phyloP scores from a whole-genome alignment of 1,140 invertebrate species.

The Drosophila melanica region DNA sequence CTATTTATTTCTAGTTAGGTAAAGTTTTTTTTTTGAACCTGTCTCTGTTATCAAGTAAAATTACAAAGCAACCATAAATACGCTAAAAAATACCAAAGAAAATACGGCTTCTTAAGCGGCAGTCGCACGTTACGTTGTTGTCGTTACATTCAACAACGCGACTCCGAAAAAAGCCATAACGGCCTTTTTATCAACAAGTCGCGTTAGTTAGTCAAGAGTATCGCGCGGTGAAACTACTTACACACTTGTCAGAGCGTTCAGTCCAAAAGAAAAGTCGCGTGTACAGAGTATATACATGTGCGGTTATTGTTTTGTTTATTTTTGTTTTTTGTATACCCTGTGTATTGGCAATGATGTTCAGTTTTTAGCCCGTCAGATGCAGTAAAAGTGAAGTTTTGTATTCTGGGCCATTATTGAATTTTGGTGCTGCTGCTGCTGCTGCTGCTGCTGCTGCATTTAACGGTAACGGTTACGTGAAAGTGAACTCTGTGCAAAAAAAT shows the following conservation, averaged over 20 bases:
- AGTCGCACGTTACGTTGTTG: slow-evolving; percentile 10
- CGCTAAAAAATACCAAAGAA: slow-evolving; percentile 19
- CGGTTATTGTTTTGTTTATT: slow-evolving; percentile 12
- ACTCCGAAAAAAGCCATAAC: slow-evolving; percentile 38
- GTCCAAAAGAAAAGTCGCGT: slow-evolving; percentile 4
- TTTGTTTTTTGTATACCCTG: slow-evolving; percentile 3
- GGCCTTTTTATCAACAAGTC: slow-evolving; percentile 41
- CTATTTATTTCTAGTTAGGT: too few relatives aligned
- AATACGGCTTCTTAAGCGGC: slow-evolving; percentile 7
- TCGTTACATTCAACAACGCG: slow-evolving; percentile 23
- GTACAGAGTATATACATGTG: neutral
- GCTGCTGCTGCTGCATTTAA: slow-evolving; percentile 15
- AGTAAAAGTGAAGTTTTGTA: slow-evolving; percentile 29
- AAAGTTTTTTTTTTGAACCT: too few relatives aligned
- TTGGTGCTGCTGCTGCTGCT: neutral
- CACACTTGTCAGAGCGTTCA: slow-evolving; percentile 13
- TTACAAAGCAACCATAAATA: neutral
- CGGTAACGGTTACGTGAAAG: slow-evolving; percentile 50
- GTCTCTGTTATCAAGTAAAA: too few relatives aligned
- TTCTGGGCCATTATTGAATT: slow-evolving; percentile 21
- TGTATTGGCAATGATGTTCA: slow-evolving; percentile 12
- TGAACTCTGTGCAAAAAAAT: slow-evolving; percentile 44
- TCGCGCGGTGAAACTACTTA: slow-evolving; percentile 50
- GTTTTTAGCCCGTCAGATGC: neutral
- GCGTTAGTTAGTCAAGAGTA: slow-evolving; percentile 46